These are phyloP conservation scores for Hestina assimilis DNA, from an alignment of 1,140 invertebrate genomes.

Conservation along the genomic window DNA sequence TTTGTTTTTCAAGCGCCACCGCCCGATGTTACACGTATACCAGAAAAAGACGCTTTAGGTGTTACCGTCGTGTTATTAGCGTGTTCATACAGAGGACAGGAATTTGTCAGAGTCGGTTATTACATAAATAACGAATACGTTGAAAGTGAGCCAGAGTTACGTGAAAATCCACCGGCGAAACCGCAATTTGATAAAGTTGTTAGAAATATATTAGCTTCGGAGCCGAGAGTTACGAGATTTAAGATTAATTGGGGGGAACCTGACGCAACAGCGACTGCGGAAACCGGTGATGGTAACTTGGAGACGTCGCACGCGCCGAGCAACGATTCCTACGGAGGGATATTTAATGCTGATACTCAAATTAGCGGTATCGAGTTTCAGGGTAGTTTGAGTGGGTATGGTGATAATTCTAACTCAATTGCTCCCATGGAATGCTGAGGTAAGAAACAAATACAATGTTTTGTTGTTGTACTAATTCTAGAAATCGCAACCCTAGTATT, in stretches of 20 bases:
- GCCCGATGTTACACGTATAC: conserved; percentile 95
- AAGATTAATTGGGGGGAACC: conserved; percentile 98
- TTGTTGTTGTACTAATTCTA: too few relatives aligned
- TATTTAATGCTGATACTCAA: conserved; percentile 68
- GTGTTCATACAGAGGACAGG: conserved; percentile 93
- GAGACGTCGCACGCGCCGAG: conserved; percentile 55
- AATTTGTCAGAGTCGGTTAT: conserved; percentile 98
- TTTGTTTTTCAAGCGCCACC: conserved; percentile 98
- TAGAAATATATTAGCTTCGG: conserved; percentile 87
- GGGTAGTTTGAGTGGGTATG: conserved; percentile 66
- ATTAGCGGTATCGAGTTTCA: conserved; percentile 71
- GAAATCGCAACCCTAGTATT: too few relatives aligned
- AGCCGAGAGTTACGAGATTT: conserved; percentile 95
- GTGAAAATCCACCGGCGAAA: conserved; percentile 95
- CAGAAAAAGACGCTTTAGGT: conserved; percentile 94
- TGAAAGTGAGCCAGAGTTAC: conserved; percentile 94
- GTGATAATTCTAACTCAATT: conserved; percentile 74
- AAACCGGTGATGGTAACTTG: conserved; percentile 52
- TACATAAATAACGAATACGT: conserved; percentile 99
- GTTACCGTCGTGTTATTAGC: conserved; percentile 98
- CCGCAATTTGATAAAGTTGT: conserved; percentile 97
- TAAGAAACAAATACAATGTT: too few relatives aligned
- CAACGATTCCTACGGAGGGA: conserved; percentile 64
- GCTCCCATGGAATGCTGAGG: conserved; percentile 75
- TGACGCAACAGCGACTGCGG: conserved; percentile 52